phyloP scores from a whole-genome alignment of 2,113 vertebrate species.

The Platysternon megacephalum region DNA sequence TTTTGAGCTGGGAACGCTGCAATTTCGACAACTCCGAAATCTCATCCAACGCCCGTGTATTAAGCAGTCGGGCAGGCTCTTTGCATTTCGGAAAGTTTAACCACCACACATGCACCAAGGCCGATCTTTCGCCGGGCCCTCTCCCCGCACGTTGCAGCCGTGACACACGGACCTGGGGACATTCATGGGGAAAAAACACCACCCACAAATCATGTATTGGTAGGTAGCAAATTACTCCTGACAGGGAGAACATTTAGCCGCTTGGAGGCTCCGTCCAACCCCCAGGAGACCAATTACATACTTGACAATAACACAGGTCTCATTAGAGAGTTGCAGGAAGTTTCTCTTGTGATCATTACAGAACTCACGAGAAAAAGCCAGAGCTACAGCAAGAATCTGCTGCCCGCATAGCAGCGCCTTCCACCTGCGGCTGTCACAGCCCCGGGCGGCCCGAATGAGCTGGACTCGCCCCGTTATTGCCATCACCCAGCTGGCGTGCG shows the following conservation, averaged over 20 bases:
- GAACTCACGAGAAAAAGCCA: neutral
- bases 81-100: neutral
- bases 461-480: too few species aligned
- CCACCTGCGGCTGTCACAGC: too few species aligned
- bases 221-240: neutral
- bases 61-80: neutral
- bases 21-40: too few species aligned
- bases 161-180: accelerated
- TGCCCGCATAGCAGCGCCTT: neutral
- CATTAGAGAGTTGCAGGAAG: neutral
- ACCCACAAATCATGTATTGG: accelerated
- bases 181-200: neutral
- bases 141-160: neutral
- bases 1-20: too few species aligned
- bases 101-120: neutral
- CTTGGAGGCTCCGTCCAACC: neutral
- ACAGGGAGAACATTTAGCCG: neutral
- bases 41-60: too few species aligned
- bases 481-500: neutral
- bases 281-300: neutral
- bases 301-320: neutral
- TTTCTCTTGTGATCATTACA: neutral
- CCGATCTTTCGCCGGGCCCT: neutral
- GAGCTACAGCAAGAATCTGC: neutral
- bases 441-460: too few species aligned